phyloP scores from a whole-genome alignment of 2,113 vertebrate genomes.

The Jacana jacana region DNA sequence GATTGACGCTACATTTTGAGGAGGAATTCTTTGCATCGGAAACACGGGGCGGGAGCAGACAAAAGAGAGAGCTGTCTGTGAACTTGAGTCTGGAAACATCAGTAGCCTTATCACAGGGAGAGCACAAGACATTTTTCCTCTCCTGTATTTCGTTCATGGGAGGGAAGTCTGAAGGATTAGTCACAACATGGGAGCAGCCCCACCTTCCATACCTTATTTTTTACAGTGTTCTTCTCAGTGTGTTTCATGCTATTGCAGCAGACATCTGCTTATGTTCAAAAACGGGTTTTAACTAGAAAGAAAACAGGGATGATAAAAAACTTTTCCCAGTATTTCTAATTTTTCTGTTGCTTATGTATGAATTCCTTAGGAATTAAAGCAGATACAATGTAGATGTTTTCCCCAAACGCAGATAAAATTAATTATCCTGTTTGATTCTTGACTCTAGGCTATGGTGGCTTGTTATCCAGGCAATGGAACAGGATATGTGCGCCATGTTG shows the following conservation, averaged over 20 bases:
- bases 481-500: slow-evolving; percentile 93
- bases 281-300: background rate
- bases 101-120: background rate
- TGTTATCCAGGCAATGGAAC: slow-evolving; percentile 96
- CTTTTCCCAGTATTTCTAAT: background rate
- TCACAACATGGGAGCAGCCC: background rate
- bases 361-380: background rate
- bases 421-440: background rate
- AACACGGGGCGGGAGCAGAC: fast-evolving
- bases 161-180: background rate
- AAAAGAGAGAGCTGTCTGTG: background rate
- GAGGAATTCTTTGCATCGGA: background rate
- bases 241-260: background rate
- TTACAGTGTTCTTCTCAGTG: background rate
- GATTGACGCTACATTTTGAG: background rate
- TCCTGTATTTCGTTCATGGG: background rate
- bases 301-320: background rate
- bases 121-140: background rate
- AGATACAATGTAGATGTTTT: background rate
- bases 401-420: background rate
- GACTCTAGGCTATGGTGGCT: slow-evolving; percentile 92
- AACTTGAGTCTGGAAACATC: background rate
- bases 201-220: background rate
- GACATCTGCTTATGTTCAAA: background rate
- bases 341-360: background rate